Conservation (phyloP, 2,888 invertebrate genomes). For the Lacanobia oleracea region DNA sequence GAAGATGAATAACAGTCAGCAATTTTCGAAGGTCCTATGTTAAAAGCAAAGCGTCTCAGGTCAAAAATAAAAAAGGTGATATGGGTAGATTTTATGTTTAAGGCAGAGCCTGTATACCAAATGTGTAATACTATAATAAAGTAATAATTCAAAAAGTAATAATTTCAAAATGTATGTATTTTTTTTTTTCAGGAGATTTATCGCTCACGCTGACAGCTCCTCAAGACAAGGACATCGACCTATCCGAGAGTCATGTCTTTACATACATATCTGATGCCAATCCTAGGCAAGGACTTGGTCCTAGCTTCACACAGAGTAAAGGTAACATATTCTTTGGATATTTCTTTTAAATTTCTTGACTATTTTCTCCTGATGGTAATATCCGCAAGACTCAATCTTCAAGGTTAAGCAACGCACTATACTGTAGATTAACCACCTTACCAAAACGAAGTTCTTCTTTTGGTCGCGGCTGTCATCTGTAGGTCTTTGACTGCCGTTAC, state of each 20-base stretch:
- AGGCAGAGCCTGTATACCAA: neutral
- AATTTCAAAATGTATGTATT: too few species aligned
- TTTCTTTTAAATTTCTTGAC: neutral
- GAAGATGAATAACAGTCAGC: too few species aligned
- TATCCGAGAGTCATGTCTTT: constrained; percentile 58
- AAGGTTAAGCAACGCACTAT: too few species aligned
- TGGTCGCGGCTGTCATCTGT: too few species aligned
- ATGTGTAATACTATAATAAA: neutral
- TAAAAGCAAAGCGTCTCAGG: too few species aligned
- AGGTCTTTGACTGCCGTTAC: too few species aligned
- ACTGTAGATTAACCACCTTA: too few species aligned
- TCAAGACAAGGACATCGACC: constrained; percentile 44
- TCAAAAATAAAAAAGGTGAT: neutral
- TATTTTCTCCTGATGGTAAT: neutral
- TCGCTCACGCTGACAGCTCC: constrained; percentile 72
- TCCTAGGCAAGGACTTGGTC: constrained; percentile 60
- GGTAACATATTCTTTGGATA: constrained; percentile 57
- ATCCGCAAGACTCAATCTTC: too few species aligned
- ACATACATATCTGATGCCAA: constrained; percentile 51
- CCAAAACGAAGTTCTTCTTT: too few species aligned
- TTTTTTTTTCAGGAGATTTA: constrained; percentile 61
- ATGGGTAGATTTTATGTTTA: neutral
- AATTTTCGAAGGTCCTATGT: too few species aligned
- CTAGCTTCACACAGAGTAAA: constrained; percentile 54
- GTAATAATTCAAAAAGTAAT: too few species aligned